Percentiles rank a stretch among this genome's conserved stretches.
Conservation (phyloP, 1,140 invertebrate genomes). For the Sinella curviseta region DNA sequence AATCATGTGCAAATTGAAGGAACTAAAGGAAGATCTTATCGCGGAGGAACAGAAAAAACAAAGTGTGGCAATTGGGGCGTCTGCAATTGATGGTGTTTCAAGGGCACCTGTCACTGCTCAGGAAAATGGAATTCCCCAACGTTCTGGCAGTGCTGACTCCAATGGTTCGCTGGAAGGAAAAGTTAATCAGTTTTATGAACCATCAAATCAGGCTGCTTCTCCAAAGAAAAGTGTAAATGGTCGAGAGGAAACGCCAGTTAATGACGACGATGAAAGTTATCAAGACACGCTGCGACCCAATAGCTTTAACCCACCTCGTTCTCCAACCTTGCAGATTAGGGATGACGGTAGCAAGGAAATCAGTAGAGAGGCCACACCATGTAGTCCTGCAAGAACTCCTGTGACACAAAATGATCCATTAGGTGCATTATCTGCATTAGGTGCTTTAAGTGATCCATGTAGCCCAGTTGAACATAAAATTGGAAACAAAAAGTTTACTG, state of each 20-base stretch:
- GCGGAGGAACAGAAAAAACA: conserved; percentile 2
- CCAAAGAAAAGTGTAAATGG: conserved; percentile 34
- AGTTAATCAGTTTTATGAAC: conserved; percentile 48
- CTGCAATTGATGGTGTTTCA: not conserved
- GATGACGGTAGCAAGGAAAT: conserved; percentile 34
- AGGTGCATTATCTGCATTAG: too few relatives aligned
- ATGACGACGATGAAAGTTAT: conserved; percentile 34
- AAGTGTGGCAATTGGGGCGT: not conserved
- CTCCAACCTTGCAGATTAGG: conserved; percentile 47
- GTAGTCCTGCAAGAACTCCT: conserved; percentile 68
- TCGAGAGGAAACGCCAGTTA: conserved; percentile 43
- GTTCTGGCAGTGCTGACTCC: conserved; percentile 40
- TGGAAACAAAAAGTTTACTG: conserved; percentile 5
- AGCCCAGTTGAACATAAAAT: conserved; percentile 28
- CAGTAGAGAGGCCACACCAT: conserved; percentile 54
- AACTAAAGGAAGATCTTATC: conserved; percentile 51
- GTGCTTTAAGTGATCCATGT: conserved; percentile 56
- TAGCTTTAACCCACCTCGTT: conserved; percentile 33
- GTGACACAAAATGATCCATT: conserved; percentile 88
- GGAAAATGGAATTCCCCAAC: not conserved
- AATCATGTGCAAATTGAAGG: conserved; percentile 69
- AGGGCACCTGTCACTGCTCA: not conserved
- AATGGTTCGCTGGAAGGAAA: conserved; percentile 43
- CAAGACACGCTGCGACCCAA: conserved; percentile 6
- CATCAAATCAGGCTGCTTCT: conserved; percentile 36